Evolutionary conservation across 2,888 invertebrate species (phyloP).

Genomic region (Meiosimyza platycephala): DNA sequence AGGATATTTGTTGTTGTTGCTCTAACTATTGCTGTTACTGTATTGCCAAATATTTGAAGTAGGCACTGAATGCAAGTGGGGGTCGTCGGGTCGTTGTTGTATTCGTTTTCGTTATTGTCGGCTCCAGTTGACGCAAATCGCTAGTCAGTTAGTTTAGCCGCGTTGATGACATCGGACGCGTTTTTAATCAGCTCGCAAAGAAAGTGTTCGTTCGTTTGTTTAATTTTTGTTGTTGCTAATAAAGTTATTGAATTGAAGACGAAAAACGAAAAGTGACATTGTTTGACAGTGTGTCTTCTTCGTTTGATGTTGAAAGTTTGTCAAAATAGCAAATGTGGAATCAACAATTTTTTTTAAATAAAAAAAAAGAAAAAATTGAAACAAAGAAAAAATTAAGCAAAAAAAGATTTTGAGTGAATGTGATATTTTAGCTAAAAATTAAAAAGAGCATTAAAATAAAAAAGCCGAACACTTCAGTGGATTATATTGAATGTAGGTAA

Average conservation of each 20-base stretch:
- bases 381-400: not conserved
- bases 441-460: slow-evolving; percentile 11
- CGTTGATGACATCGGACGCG: slow-evolving; percentile 16
- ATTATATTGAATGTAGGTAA: not conserved
- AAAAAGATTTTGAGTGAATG: too few relatives aligned
- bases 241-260: too few relatives aligned
- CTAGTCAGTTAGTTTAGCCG: slow-evolving; percentile 25
- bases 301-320: too few relatives aligned
- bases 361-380: slow-evolving; percentile 11
- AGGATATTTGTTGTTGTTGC: too few relatives aligned
- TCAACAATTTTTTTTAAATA: not conserved
- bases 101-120: slow-evolving; percentile 6
- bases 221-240: not conserved
- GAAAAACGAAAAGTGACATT: too few relatives aligned
- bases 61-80: too few relatives aligned
- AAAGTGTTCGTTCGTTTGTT: not conserved
- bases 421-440: not conserved
- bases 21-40: too few relatives aligned
- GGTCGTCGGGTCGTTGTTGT: too few relatives aligned
- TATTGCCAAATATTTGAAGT: too few relatives aligned
- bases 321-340: too few relatives aligned
- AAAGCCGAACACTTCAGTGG: slow-evolving; percentile 19
- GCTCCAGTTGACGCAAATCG: not conserved
- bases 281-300: too few relatives aligned
- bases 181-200: not conserved